A percentile compares a stretch with the other conserved stretches of the same genome.
These are phyloP conservation scores for Microtus oregoni DNA, from an alignment of 2,113 vertebrate species.

Conservation along the genomic window DNA sequence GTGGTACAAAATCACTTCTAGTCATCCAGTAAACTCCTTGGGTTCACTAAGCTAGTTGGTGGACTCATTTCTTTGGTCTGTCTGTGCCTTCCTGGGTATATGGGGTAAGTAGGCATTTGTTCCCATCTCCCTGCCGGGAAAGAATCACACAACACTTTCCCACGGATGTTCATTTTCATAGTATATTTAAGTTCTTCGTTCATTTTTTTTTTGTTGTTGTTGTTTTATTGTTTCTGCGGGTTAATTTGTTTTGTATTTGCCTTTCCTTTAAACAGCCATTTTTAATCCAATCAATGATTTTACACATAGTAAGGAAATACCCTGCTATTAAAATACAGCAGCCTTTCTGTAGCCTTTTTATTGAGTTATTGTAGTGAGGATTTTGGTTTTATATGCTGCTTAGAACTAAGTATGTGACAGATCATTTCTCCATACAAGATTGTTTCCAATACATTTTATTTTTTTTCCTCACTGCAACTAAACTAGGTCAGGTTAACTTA, in stretches of 20 bases:
- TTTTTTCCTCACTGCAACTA: neutral
- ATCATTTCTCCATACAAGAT: neutral
- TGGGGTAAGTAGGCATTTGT: neutral
- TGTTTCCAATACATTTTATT: neutral
- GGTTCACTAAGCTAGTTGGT: neutral
- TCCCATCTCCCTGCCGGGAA: no score
- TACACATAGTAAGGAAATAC: neutral
- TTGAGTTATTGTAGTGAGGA: neutral
- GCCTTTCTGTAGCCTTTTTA: neutral
- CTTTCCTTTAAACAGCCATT: neutral
- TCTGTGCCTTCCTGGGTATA: neutral
- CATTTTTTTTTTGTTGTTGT: neutral
- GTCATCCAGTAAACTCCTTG: no score
- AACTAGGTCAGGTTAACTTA: neutral
- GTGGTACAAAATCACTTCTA: neutral
- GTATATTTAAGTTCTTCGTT: neutral
- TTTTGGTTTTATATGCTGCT: neutral
- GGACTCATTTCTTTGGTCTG: neutral
- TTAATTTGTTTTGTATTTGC: neutral
- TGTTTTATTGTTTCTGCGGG: no score
- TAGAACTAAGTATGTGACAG: neutral
- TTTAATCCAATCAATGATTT: neutral
- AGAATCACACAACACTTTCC: neutral
- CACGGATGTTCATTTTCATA: neutral
- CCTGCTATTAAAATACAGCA: neutral